Evolutionary conservation across 2,113 vertebrate genomes (phyloP).

Genomic region (Notothenia coriiceps): DNA sequence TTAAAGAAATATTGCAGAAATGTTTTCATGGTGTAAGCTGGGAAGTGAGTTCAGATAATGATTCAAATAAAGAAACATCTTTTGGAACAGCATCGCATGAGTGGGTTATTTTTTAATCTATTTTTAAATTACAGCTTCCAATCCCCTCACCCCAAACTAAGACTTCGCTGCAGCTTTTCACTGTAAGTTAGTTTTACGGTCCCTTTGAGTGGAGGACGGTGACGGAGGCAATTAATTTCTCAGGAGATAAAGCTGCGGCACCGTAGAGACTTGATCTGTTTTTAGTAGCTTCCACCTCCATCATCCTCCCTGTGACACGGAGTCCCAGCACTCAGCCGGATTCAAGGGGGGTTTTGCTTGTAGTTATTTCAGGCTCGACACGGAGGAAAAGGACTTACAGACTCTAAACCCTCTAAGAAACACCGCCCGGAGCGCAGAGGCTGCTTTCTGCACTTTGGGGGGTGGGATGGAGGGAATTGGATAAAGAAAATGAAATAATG

Average conservation of each 20-base stretch:
- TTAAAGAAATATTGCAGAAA: slow-evolving; percentile 51
- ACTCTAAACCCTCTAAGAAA: slow-evolving; percentile 41
- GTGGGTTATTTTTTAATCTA: not conserved
- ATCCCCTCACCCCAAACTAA: not conserved
- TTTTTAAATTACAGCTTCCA: slow-evolving; percentile 23
- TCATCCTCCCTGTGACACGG: slow-evolving; percentile 51
- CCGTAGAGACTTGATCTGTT: slow-evolving; percentile 52
- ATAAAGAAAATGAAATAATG: not conserved
- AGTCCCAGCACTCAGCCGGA: slow-evolving; percentile 48
- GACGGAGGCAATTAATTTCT: slow-evolving; percentile 52
- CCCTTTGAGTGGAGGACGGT: slow-evolving; percentile 18
- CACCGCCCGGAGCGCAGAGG: not conserved
- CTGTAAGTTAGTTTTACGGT: not conserved
- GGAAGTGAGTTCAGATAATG: slow-evolving; percentile 34
- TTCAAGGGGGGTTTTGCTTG: slow-evolving; percentile 17
- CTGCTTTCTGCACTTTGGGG: not conserved
- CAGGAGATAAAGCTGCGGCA: slow-evolving; percentile 19
- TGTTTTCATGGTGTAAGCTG: slow-evolving; percentile 58
- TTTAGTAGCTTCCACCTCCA: slow-evolving; percentile 62
- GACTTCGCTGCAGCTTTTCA: slow-evolving; percentile 6
- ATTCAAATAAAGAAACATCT: slow-evolving; percentile 65
- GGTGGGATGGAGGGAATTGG: not conserved
- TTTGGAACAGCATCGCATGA: slow-evolving; percentile 43
- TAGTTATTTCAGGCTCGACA: slow-evolving; percentile 59
- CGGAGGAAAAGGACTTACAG: slow-evolving; percentile 41